Percentiles rank a stretch among this genome's conserved stretches.
These are phyloP conservation scores for Lithophane leautieri DNA, from an alignment of 2,888 invertebrate genomes.

Conservation along the genomic window DNA sequence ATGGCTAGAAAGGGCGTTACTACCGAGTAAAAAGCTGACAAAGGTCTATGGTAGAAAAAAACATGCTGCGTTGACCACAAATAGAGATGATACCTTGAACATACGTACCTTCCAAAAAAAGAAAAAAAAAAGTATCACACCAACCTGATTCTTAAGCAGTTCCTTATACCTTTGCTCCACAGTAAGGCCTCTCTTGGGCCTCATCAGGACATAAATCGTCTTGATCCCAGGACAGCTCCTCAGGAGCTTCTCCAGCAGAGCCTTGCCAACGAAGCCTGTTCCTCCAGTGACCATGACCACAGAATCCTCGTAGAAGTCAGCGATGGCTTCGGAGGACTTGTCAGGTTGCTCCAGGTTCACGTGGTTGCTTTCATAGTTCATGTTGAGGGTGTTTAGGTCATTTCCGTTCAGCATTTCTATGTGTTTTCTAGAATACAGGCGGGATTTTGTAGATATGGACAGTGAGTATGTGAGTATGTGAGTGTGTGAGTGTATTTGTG, in stretches of 20 bases:
- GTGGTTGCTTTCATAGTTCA: slow-evolving; percentile 71
- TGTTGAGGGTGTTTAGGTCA: slow-evolving; percentile 76
- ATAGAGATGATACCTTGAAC: background rate
- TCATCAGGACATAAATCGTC: slow-evolving; percentile 95
- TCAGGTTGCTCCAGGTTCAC: slow-evolving; percentile 65
- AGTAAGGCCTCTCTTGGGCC: slow-evolving; percentile 93
- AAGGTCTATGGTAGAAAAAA: background rate
- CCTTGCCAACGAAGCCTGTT: slow-evolving; percentile 97
- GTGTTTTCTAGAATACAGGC: slow-evolving; percentile 73
- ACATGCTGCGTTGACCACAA: background rate
- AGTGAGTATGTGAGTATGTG: no score
- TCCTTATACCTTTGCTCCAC: slow-evolving; percentile 93
- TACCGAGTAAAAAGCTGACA: background rate
- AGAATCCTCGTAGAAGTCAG: slow-evolving; percentile 89
- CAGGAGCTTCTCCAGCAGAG: slow-evolving; percentile 97
- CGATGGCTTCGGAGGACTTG: slow-evolving; percentile 78
- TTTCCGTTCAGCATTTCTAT: slow-evolving; percentile 82
- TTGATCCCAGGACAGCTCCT: slow-evolving; percentile 95
- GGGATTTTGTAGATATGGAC: background rate
- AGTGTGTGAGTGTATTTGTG: no score
- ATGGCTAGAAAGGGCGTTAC: background rate
- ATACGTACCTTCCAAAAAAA: slow-evolving; percentile 19
- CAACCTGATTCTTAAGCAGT: slow-evolving; percentile 93
- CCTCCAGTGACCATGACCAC: slow-evolving; percentile 90
- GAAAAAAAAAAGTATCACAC: slow-evolving; percentile 36